Percentiles rank a stretch among this genome's conserved stretches.
These are phyloP conservation scores for Pseudomyrmex cubaensis DNA, from an alignment of 1,140 invertebrate species.

Conservation along the genomic window DNA sequence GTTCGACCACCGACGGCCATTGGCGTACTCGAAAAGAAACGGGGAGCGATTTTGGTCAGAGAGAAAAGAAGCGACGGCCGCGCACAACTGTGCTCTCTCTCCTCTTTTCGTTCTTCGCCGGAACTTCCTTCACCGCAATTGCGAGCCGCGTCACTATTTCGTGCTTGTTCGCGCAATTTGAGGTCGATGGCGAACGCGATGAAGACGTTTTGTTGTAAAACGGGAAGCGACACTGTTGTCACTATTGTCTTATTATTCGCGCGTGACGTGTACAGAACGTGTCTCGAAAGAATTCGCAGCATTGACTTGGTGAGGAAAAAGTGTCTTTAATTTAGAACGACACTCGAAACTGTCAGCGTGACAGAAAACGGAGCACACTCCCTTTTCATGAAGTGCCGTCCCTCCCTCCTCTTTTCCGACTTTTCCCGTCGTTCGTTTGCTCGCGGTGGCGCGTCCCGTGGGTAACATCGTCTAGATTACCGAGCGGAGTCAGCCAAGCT, in stretches of 20 bases:
- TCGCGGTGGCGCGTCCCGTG: constrained; percentile 60
- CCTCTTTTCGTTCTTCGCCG: constrained; percentile 46
- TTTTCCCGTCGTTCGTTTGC: constrained; percentile 70
- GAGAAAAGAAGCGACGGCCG: constrained; percentile 32
- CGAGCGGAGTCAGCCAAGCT: constrained; percentile 73
- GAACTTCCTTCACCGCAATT: constrained; percentile 64
- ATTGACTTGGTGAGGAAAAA: background rate
- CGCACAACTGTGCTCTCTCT: constrained; percentile 61
- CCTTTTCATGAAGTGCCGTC: constrained; percentile 32
- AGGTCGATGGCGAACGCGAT: constrained; percentile 52
- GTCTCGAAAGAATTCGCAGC: background rate
- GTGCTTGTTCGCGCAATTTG: constrained; percentile 63
- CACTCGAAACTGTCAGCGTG: background rate
- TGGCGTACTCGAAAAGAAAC: constrained; percentile 61
- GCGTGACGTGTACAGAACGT: background rate
- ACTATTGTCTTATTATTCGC: background rate
- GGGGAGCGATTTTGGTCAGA: constrained; percentile 62
- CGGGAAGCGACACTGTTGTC: too few relatives aligned
- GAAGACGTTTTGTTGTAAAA: background rate
- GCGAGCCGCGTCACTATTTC: constrained; percentile 42
- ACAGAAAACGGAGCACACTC: constrained; percentile 6
- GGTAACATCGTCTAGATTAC: constrained; percentile 75
- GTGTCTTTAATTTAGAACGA: background rate
- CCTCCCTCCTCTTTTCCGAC: constrained; percentile 62
- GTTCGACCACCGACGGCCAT: constrained; percentile 59